Base-by-base conservation (phyloP, 2,113 vertebrate genomes). In the Loxodonta africana region DNA sequence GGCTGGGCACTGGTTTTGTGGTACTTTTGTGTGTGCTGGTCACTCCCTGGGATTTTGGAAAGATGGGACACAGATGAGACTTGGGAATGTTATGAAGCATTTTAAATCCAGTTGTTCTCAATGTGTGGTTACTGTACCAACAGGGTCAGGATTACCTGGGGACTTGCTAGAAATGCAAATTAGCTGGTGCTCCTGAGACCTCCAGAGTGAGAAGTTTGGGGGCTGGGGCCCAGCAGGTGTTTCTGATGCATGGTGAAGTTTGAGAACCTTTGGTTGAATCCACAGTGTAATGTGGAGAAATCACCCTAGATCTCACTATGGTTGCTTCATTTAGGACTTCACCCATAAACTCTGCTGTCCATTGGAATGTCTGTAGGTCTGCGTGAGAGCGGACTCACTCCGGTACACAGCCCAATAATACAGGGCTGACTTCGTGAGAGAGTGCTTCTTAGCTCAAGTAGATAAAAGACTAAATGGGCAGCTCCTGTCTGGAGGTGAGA, bases 251-350 rank as follows among this genome's bases (percentile, higher is more conserved):
- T 6, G 46, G 26, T 85, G 51, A 91, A 88, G 51, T 93, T 88
- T 88, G 44, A 93, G 18, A 57, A 76, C 18, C 44, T 90, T 94
- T 92, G 44, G 37, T 46, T 95, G 65, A 67, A 95, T 91, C 21
- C 78, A 92, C 33, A 84, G 63, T 30, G 14, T 76, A 95, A 82
- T 73, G 78, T 48, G 10, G 53, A 57, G 53, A 57, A 57, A 57
- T 57, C 53, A 10, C 53, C 53, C 2, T 57, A 17, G 15, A 57
- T 57, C 53, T 57, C 53, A 57, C 11, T 57, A 83, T 21, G 14
- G 3, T 57, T 78, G 10, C 28, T 80, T 93, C 26, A 62, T 26
- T 82, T 69, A 77, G 26, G 53, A 18, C n/a, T 94, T 88, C 74
- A 90, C 65, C 82, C 30, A 37, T 60, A 91, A 41, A 86, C 33